phyloP scores from a whole-genome alignment of 2,797 vertebrate species.

The Bovichtus diacanthus region DNA sequence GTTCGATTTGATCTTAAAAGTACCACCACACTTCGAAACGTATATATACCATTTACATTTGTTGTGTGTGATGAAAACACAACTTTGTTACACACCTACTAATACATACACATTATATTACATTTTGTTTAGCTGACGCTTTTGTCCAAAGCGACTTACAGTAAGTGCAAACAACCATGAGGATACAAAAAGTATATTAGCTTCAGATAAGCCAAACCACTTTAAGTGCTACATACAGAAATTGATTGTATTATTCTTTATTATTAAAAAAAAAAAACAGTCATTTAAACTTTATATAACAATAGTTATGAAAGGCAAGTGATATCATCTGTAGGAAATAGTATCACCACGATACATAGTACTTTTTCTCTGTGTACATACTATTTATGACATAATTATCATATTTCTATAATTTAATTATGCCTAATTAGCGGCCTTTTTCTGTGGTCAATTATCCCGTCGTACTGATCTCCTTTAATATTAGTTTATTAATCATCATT shows the following conservation, averaged over 20 bases:
- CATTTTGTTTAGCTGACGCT: too few species aligned
- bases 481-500: slow-evolving; percentile 38
- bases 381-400: slow-evolving; percentile 21
- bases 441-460: slow-evolving; percentile 37
- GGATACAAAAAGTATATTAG: too few species aligned
- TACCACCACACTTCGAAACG: background rate
- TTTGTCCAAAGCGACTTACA: too few species aligned
- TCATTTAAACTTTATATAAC: background rate
- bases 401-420: slow-evolving; percentile 19
- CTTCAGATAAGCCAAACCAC: too few species aligned
- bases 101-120: too few species aligned
- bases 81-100: background rate
- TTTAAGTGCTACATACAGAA: too few species aligned
- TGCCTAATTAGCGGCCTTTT: slow-evolving; percentile 44
- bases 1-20: background rate
- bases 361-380: background rate
- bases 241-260: too few species aligned
- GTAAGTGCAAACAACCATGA: too few species aligned
- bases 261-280: too few species aligned
- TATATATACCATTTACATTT: background rate
- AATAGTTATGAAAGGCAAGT: background rate
- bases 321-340: background rate
- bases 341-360: background rate
- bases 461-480: slow-evolving; percentile 24
- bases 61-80: background rate